These are phyloP conservation scores for Drosophila mayaguana DNA, from an alignment of 2,888 invertebrate species.

Conservation along the genomic window DNA sequence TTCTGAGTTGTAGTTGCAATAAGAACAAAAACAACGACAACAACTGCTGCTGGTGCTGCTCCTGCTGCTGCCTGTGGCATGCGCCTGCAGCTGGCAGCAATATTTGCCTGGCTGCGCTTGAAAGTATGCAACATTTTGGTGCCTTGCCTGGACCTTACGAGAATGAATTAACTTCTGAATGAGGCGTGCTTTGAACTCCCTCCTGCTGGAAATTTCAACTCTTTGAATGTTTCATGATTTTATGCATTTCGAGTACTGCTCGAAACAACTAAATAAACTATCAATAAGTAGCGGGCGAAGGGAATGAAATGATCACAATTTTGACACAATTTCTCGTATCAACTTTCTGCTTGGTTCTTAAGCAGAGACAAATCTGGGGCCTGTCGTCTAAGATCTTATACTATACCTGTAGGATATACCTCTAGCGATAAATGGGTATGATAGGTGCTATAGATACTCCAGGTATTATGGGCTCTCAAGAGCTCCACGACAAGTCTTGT, in stretches of 20 bases:
- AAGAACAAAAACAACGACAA: slow-evolving; percentile 7
- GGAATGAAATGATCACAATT: neutral
- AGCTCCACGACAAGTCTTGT: no score
- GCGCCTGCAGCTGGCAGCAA: slow-evolving; percentile 23
- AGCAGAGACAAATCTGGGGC: no score
- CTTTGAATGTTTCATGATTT: neutral
- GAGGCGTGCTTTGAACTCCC: no score
- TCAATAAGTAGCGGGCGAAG: neutral
- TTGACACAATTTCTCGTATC: no score
- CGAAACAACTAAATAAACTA: neutral
- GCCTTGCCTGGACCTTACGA: neutral
- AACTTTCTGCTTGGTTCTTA: no score
- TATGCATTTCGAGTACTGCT: neutral
- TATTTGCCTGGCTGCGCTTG: neutral
- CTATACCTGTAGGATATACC: no score
- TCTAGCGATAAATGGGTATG: neutral
- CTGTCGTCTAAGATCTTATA: no score
- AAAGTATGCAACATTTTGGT: slow-evolving; percentile 24
- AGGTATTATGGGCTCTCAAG: no score
- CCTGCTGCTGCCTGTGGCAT: slow-evolving; percentile 3
- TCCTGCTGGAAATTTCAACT: neutral
- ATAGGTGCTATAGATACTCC: no score
- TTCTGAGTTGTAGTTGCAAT: slow-evolving; percentile 22
- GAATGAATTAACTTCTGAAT: neutral
- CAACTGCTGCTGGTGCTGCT: neutral